These are phyloP conservation scores for Paramisgurnus dabryanus DNA, from an alignment of 2,113 vertebrate species.

Conservation along the genomic window DNA sequence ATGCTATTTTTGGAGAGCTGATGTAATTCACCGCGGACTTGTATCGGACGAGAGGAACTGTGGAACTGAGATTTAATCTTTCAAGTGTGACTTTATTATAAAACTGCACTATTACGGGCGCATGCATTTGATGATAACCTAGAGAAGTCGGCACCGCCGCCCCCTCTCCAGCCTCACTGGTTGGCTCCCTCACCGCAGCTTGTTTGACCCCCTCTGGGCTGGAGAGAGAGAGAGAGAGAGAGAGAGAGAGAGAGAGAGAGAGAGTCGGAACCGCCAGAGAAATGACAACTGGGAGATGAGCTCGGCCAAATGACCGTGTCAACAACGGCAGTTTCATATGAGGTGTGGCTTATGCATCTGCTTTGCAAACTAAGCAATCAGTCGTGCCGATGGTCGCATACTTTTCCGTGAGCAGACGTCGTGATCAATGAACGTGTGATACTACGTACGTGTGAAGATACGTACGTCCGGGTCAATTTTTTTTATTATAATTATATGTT, in stretches of 20 bases:
- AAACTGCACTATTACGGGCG: not conserved
- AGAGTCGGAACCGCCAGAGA: not conserved
- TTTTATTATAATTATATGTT: too few species aligned
- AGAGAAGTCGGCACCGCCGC: conserved; percentile 9
- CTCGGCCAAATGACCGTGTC: conserved; percentile 53
- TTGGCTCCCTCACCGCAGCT: conserved; percentile 20
- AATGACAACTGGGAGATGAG: conserved; percentile 44
- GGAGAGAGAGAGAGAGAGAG: conserved; percentile 4
- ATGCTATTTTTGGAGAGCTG: conserved; percentile 43
- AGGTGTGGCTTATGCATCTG: too few species aligned
- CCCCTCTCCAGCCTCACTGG: conserved; percentile 8
- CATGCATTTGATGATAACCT: not conserved
- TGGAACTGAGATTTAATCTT: not conserved
- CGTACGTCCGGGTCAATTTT: too few species aligned
- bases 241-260: not conserved
- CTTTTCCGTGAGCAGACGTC: too few species aligned
- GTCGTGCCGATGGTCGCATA: too few species aligned
- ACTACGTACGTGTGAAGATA: too few species aligned
- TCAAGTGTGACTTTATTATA: not conserved
- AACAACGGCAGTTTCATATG: not conserved
- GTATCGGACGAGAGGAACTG: not conserved
- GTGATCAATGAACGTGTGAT: too few species aligned
- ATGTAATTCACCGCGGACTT: conserved; percentile 44
- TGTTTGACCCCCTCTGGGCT: conserved; percentile 1
- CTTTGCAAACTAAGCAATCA: too few species aligned